These are phyloP conservation scores for Drosophila hawaiiensis DNA, from an alignment of 2,888 invertebrate genomes.

Conservation along the genomic window DNA sequence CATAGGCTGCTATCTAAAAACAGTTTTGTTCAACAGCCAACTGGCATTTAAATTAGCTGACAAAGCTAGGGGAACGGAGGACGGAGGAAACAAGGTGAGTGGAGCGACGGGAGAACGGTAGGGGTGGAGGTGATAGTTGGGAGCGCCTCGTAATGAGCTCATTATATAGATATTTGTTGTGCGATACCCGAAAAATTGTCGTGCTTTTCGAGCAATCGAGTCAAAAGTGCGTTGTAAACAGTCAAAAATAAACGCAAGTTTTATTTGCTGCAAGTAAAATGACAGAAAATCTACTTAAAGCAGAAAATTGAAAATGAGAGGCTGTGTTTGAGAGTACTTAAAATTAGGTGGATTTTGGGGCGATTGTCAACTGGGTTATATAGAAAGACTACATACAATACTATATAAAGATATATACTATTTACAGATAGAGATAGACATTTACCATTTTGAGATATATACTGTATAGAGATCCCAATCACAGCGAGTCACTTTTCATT, in stretches of 20 bases:
- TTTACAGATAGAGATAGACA: too few relatives aligned
- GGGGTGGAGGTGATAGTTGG: not conserved
- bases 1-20: constrained; percentile 27
- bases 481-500: not conserved
- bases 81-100: not conserved
- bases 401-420: too few relatives aligned
- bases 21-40: constrained; percentile 32
- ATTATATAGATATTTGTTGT: constrained; percentile 32
- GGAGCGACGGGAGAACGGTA: not conserved
- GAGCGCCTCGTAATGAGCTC: constrained; percentile 42
- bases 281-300: too few relatives aligned
- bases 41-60: constrained; percentile 51
- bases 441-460: not conserved
- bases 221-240: not conserved
- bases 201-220: not conserved
- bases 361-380: too few relatives aligned
- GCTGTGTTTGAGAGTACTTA: too few relatives aligned
- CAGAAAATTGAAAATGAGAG: too few relatives aligned
- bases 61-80: constrained; percentile 9
- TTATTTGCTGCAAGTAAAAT: not conserved
- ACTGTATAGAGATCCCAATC: not conserved
- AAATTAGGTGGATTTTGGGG: too few relatives aligned
- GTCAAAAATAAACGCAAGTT: not conserved
- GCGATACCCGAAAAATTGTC: constrained; percentile 1
- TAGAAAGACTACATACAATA: too few relatives aligned